phyloP scores from a whole-genome alignment of 2,888 invertebrate species.

The Beris morrisii region DNA sequence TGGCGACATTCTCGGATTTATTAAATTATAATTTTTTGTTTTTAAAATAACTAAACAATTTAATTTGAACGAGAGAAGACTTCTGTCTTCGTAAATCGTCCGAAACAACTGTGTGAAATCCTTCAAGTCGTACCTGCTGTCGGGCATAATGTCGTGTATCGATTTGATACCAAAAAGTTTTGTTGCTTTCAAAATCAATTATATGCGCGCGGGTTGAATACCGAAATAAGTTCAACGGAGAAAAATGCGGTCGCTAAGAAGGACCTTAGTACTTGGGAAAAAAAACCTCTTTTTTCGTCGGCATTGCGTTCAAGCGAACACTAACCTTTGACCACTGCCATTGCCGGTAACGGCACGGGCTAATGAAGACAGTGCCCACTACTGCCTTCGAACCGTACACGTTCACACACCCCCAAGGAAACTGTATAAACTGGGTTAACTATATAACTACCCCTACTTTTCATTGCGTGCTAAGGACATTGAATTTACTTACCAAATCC shows the following conservation, averaged over 20 bases:
- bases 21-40: neutral
- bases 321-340: conserved; percentile 26
- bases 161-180: conserved; percentile 17
- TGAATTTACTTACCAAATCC: too few species aligned
- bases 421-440: too few species aligned
- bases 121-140: neutral
- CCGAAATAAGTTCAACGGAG: neutral
- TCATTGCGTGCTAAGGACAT: too few species aligned
- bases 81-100: too few species aligned
- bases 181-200: conserved; percentile 24
- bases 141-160: conserved; percentile 18
- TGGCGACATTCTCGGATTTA: conserved; percentile 10
- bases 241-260: conserved; percentile 16
- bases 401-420: too few species aligned
- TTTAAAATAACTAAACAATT: too few species aligned
- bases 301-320: conserved; percentile 28
- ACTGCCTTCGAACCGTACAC: too few species aligned
- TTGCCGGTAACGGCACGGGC: neutral
- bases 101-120: conserved; percentile 11
- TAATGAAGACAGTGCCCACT: too few species aligned
- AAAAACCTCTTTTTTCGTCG: conserved; percentile 7
- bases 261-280: conserved; percentile 2
- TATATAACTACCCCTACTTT: too few species aligned
- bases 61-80: neutral
- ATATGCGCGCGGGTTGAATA: conserved; percentile 13